Evolutionary conservation across 2,888 invertebrate genomes (phyloP), one percentile per base, ranked within the genome.

Genomic region (Lithosia quadra): DNA sequence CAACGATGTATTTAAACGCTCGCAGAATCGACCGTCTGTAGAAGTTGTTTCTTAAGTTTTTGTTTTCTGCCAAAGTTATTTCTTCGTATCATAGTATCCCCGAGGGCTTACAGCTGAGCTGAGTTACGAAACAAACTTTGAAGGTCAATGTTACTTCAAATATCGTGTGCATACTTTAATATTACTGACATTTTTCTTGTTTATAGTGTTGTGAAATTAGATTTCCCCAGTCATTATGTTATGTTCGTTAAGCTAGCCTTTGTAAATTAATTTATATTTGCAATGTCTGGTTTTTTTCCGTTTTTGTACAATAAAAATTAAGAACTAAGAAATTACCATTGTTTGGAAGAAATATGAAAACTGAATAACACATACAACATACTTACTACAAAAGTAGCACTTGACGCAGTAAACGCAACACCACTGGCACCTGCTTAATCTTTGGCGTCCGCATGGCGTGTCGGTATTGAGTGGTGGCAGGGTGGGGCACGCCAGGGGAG

Each of bases 391-490:
- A 56, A 72, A 59, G 70, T 79, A 62, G 13, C 56, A 69, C 75
- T 72, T 64, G 68, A 71, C 63, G 71, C 76, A 79, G 61, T 65
- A 66, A 71, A 71, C 76, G 64, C 78, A 64, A 68, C 78, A 61
- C 66, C 28, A 59, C 79, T 84, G 67, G 67, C 76, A 77, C 69
- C 72, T 85, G 78, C 76, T 86, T 92, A 91, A 84, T 94, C 94
- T 93, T 89, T 94, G 94, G 79, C 90, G 88, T 90, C 90, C 90
- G 91, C 91, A 87, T 92, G 91, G 92, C 94, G 93, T 93, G 93
- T 92, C 92, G 91, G 93, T 93, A 95, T 95, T 94, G 95, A 95
- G 95, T 95, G 94, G 93, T 91, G 93, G 92, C 90, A 88, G 87
- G 85, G 90, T 88, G 88, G 89, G 87, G 85, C 89, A 86, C 84